Conservation (phyloP, 64 coral and sea anemone genomes). For the Montipora capricornis region DNA sequence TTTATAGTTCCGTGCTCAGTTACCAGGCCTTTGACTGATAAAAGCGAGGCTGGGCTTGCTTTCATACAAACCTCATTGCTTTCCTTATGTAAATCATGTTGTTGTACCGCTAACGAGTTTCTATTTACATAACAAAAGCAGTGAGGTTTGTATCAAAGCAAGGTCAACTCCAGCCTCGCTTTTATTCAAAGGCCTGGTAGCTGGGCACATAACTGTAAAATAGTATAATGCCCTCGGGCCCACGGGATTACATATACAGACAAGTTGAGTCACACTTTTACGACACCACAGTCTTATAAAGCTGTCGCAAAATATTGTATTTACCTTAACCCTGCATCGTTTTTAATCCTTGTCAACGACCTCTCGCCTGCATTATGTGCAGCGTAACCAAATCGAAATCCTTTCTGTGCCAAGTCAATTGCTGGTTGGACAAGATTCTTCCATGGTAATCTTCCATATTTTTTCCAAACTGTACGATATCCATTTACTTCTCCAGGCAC, state of each 20-base stretch:
- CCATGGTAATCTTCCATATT: conserved; percentile 89
- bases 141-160: no score
- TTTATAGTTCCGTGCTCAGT: no score
- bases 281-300: background rate
- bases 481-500: conserved; percentile 96
- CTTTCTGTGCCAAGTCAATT: conserved; percentile 80
- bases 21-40: no score
- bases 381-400: conserved; percentile 70
- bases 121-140: no score
- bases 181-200: no score
- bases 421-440: conserved; percentile 84
- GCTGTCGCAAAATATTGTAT: background rate
- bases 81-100: no score
- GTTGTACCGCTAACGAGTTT: no score
- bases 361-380: conserved; percentile 40
- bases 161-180: no score
- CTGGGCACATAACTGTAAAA: no score
- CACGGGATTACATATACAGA: background rate
- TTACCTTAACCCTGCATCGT: conserved; percentile 57
- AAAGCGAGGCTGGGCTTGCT: no score
- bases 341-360: background rate
- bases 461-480: conserved; percentile 84
- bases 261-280: background rate
- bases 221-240: background rate
- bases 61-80: no score